Conservation (phyloP, 2,113 vertebrate genomes). For the Leptodactylus fuscus region DNA sequence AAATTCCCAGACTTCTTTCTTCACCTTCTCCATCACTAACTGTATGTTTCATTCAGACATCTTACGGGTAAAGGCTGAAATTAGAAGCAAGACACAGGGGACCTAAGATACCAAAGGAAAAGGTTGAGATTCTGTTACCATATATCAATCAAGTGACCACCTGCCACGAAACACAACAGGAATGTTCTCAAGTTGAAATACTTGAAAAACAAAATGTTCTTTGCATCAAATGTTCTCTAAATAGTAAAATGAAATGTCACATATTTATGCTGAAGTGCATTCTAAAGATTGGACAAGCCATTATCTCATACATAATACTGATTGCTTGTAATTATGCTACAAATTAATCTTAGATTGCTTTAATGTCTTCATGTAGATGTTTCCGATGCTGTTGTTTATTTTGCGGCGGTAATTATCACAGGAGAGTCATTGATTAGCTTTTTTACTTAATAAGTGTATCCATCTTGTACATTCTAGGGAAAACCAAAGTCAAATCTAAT, state of each 20-base stretch:
- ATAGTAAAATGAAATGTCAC: conserved; percentile 34
- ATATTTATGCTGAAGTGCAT: conserved; percentile 23
- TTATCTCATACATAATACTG: conserved; percentile 24
- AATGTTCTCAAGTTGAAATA: conserved; percentile 33
- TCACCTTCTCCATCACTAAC: neutral
- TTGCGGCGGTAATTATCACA: neutral
- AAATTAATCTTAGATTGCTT: conserved; percentile 1
- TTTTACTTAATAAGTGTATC: neutral
- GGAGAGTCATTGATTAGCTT: neutral
- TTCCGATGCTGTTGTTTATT: neutral
- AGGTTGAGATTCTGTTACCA: conserved; percentile 18
- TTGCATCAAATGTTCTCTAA: conserved; percentile 46
- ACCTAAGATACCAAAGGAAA: conserved; percentile 22
- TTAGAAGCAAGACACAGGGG: conserved; percentile 16
- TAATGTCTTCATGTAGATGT: neutral
- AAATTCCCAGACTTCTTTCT: neutral
- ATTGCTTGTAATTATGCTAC: neutral
- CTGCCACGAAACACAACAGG: conserved; percentile 47
- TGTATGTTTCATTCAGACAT: neutral
- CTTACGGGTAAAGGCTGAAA: conserved; percentile 29
- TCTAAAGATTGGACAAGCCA: neutral
- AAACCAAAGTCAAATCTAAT: neutral
- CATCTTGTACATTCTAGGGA: neutral
- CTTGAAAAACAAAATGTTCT: conserved; percentile 51
- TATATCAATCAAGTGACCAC: conserved; percentile 50